Evolutionary conservation across 2,113 vertebrate genomes (phyloP).

Genomic region (Megaceryle maxima): DNA sequence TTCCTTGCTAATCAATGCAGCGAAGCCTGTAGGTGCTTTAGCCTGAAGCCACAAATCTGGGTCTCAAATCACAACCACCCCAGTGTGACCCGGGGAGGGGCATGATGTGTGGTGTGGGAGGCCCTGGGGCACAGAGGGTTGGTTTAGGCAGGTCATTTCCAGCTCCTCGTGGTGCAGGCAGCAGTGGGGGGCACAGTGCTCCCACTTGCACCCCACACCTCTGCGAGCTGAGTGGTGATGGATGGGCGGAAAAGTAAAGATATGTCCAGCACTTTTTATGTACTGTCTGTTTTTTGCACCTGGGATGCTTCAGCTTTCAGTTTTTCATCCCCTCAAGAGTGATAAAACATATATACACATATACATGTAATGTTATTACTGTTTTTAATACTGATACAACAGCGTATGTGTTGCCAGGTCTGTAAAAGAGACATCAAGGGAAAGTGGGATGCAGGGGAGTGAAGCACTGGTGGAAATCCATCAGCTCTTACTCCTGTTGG

Average conservation of each 20-base stretch:
- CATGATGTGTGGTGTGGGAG: no score
- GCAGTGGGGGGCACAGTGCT: background rate
- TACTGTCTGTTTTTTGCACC: background rate
- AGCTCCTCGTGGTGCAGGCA: background rate
- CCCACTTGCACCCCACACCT: rapidly evolving
- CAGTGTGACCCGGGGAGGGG: background rate
- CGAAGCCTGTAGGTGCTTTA: no score
- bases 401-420: background rate
- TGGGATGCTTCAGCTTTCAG: background rate
- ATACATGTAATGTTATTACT: no score
- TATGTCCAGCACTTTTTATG: background rate
- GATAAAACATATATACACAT: rapidly evolving
- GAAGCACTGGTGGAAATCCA: background rate
- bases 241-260: background rate
- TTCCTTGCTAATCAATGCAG: no score
- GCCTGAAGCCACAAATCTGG: no score
- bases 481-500: background rate
- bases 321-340: background rate
- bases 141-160: background rate
- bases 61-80: no score
- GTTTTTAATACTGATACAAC: background rate
- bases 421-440: rapidly evolving
- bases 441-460: background rate
- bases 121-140: rapidly evolving
- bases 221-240: rapidly evolving